These are phyloP conservation scores for Zalophus californianus DNA, from an alignment of 2,797 vertebrate species.

Conservation along the genomic window DNA sequence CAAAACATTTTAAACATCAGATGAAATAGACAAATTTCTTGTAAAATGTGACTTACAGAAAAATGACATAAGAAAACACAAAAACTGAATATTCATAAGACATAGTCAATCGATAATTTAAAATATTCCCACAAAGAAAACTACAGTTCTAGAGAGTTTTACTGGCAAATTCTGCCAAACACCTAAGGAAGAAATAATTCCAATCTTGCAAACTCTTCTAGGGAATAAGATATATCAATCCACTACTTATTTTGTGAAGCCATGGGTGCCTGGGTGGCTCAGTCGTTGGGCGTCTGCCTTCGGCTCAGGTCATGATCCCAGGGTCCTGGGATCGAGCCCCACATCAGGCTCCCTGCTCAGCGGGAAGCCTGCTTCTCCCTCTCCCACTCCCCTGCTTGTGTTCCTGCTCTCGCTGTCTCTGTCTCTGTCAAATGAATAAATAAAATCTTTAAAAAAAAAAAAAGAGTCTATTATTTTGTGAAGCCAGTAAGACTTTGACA, in stretches of 20 bases:
- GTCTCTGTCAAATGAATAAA: too few relatives aligned
- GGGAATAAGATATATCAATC: neutral
- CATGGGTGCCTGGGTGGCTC: neutral
- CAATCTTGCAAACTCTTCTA: neutral
- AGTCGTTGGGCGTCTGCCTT: too few relatives aligned
- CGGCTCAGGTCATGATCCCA: too few relatives aligned
- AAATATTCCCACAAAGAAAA: neutral
- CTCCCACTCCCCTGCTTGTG: too few relatives aligned
- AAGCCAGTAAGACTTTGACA: neutral
- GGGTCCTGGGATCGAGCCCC: too few relatives aligned
- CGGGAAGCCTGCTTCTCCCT: too few relatives aligned
- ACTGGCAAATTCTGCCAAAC: conserved; percentile 17
- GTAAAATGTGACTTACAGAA: neutral
- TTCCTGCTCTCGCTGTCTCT: too few relatives aligned
- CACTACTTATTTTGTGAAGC: neutral
- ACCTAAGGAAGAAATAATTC: neutral
- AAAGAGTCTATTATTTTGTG: neutral
- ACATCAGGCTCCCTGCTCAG: too few relatives aligned
- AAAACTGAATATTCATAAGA: conserved; percentile 14
- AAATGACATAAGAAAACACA: neutral
- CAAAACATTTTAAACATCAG: neutral
- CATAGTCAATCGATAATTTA: neutral
- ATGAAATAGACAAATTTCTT: neutral
- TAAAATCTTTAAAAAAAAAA: too few relatives aligned
- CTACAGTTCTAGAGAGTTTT: neutral